phyloP scores from a whole-genome alignment of 2,797 vertebrate genomes.

The Petrocephalus schoutedeni region DNA sequence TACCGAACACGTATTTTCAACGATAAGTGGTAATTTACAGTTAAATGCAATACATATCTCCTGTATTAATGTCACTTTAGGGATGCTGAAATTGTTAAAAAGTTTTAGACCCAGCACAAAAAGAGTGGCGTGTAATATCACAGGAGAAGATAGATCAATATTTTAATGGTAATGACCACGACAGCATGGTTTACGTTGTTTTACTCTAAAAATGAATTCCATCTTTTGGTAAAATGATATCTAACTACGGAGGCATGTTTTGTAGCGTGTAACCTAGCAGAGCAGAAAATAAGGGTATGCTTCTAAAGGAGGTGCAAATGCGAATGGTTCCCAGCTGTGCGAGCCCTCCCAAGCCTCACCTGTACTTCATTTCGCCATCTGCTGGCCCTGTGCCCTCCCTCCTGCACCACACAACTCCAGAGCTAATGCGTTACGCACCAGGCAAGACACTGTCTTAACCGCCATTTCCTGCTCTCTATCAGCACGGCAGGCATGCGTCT shows the following conservation, averaged over 20 bases:
- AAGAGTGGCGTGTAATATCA: no score
- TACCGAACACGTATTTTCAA: neutral
- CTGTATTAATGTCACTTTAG: neutral
- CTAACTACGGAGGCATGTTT: neutral
- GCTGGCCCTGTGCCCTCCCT: conserved; percentile 45
- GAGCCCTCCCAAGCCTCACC: conserved; percentile 61
- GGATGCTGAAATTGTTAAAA: neutral
- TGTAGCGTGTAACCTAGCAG: neutral
- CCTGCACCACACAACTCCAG: conserved; percentile 55
- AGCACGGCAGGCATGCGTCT: conserved; percentile 54
- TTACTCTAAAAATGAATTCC: neutral
- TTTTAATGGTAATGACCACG: neutral
- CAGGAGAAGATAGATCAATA: neutral
- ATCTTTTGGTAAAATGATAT: neutral
- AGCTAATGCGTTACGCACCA: conserved; percentile 66
- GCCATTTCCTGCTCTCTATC: conserved; percentile 69
- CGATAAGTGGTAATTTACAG: neutral
- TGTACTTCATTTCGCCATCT: conserved; percentile 65
- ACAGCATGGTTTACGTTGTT: neutral
- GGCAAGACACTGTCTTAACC: conserved; percentile 58
- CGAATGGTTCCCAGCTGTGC: conserved; percentile 39
- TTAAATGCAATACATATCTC: neutral
- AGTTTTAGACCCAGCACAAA: neutral
- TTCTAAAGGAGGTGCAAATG: neutral
- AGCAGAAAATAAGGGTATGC: neutral